phyloP scores from a whole-genome alignment of 2,113 vertebrate species.

The Rhodinocichla rosea region DNA sequence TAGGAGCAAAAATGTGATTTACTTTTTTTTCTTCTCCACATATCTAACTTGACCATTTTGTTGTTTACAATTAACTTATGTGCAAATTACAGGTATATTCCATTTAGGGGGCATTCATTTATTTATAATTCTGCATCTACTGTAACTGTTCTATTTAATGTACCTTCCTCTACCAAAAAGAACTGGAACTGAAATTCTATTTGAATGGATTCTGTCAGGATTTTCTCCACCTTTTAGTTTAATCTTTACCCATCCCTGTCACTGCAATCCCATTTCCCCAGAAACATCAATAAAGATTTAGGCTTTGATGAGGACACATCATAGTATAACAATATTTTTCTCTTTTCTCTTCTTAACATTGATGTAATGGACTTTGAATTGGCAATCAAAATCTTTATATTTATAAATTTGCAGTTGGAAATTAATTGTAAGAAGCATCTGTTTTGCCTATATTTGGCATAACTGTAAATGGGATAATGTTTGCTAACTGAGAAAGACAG shows the following conservation, averaged over 20 bases:
- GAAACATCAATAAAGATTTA: background rate
- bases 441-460: conserved; percentile 2
- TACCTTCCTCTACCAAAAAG: background rate
- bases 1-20: background rate
- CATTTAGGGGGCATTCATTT: background rate
- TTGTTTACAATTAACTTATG: background rate
- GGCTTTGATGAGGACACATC: background rate
- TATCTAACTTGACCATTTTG: background rate
- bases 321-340: background rate
- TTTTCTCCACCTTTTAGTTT: background rate
- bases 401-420: background rate
- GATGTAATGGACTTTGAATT: background rate
- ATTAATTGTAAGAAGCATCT: conserved; percentile 17
- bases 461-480: background rate
- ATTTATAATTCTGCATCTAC: background rate
- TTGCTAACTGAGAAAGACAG: conserved; percentile 19
- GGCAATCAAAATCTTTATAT: background rate
- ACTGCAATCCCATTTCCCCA: background rate
- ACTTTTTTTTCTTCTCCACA: too few species aligned
- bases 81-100: background rate
- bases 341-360: background rate
- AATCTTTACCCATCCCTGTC: background rate
- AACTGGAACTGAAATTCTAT: background rate
- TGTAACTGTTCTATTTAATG: background rate
- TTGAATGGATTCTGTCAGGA: background rate